A percentile compares a stretch with the other conserved stretches of the same genome.
Evolutionary conservation across 2,113 vertebrate species (phyloP).

Genomic region (Aplodontia rufa): DNA sequence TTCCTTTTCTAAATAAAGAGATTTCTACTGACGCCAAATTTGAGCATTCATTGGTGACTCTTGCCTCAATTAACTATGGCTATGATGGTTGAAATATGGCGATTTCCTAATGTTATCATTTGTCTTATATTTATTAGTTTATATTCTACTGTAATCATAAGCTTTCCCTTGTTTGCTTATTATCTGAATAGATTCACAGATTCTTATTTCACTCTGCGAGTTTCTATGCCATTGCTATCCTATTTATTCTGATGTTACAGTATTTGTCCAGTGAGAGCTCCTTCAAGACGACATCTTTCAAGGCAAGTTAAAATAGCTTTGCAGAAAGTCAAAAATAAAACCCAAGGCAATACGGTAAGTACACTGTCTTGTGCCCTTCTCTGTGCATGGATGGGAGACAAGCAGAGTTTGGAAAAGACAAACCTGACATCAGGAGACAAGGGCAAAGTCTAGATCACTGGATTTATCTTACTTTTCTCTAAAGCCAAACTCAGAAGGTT

Average conservation of each 20-base stretch:
- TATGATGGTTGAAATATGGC: not conserved
- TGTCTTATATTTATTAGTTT: not conserved
- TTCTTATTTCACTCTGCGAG: not conserved
- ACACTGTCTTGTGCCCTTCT: not conserved
- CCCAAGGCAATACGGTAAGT: not conserved
- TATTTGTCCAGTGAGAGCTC: not conserved
- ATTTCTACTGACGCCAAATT: not conserved
- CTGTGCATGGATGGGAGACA: not conserved
- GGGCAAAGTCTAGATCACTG: not conserved
- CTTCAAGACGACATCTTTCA: not conserved
- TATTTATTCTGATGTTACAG: not conserved
- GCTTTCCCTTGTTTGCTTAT: not conserved
- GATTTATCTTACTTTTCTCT: not conserved
- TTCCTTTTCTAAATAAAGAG: constrained; percentile 16
- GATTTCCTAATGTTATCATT: not conserved
- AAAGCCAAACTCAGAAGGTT: too few species aligned
- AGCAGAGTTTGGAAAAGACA: not conserved
- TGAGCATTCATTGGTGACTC: not conserved
- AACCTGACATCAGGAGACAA: not conserved
- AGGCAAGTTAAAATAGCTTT: not conserved
- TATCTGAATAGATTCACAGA: not conserved
- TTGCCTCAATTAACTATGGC: not conserved
- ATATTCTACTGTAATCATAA: not conserved
- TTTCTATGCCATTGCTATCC: not conserved
- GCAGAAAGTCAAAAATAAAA: constrained; percentile 36